These are phyloP conservation scores for Sisor rabdophorus DNA, from an alignment of 2,113 vertebrate species.

Conservation along the genomic window DNA sequence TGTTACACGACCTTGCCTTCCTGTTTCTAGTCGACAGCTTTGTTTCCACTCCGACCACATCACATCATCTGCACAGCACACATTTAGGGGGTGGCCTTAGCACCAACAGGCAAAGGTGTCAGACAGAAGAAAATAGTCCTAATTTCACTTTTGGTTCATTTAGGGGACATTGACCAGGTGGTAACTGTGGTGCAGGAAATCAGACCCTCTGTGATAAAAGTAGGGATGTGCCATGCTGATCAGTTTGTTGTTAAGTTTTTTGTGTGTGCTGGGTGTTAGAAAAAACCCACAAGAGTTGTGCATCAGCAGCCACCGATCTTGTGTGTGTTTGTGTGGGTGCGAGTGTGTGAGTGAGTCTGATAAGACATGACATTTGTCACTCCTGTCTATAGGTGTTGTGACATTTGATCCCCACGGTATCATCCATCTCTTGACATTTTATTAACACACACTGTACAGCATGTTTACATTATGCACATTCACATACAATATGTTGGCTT, in stretches of 20 bases:
- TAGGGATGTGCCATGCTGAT: background rate
- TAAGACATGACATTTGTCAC: background rate
- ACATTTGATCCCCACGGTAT: background rate
- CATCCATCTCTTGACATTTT: background rate
- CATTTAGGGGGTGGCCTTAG: background rate
- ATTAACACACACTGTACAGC: background rate
- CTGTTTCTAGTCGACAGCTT: constrained; percentile 49
- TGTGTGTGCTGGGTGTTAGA: background rate
- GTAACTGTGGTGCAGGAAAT: background rate
- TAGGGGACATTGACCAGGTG: background rate
- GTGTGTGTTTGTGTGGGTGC: background rate
- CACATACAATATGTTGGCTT: too few relatives aligned
- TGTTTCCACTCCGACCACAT: constrained; percentile 31
- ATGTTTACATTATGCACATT: background rate
- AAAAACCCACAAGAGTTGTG: background rate
- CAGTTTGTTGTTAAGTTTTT: background rate
- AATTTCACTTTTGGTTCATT: background rate
- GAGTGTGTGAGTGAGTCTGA: background rate
- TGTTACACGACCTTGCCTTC: constrained; percentile 67
- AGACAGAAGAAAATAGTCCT: background rate
- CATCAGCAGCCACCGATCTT: background rate
- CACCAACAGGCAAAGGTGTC: constrained; percentile 4
- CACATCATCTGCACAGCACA: constrained; percentile 38
- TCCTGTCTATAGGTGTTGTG: background rate
- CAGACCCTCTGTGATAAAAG: background rate